Evolutionary conservation across 2,113 vertebrate species (phyloP), one percentile per base, ranked within the genome.

Genomic region (Muntiacus reevesi): DNA sequence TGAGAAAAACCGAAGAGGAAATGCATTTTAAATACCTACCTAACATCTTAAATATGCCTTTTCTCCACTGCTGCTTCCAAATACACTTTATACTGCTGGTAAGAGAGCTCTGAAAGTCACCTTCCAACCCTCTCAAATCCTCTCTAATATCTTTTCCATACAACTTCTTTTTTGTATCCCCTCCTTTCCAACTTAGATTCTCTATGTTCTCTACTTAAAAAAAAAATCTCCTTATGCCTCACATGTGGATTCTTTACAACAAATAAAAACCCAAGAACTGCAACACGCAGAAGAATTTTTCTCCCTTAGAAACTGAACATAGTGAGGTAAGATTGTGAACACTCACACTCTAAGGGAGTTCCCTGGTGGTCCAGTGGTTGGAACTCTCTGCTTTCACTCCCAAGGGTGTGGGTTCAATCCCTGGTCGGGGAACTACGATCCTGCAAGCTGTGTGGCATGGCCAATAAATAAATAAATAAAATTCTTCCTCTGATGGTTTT

Each of bases 1-100:
- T 97, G 95, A 96, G 96, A 97, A 96, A 95, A 95, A 67, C 87
- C n/a, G 55, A 97, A 96, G 81, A 95, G 94, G 90, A 96, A 97
- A 95, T 98, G 59, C 43, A 95, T 94, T 92, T 97, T 90, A 87
- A 97, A 97, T 98, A 82, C 47, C 78, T 84, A 91, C 47, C 71
- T 95, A 83, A 96, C 28, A 57, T 92, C 50, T 91, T 85, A 87
- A 95, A 88, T 89, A 59, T 95, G 85, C 40, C 43, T 92, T 93
- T 28, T 87, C 36, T 57, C 13, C 67, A 57, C 62, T 92, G 74
- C 45, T 71, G 45, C 79, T 62, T 87, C 60, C 43, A 9, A 43
- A 33, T 89, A 50, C n/a, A 84, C 12, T 54, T 83, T 16, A 28
- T 19, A 40, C 33, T 13, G 62, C 71, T 89, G 78, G 62, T 91